Evolutionary conservation across 2,888 invertebrate genomes (phyloP), one percentile per base, ranked within the genome.

Genomic region (Callimorpha dominula): DNA sequence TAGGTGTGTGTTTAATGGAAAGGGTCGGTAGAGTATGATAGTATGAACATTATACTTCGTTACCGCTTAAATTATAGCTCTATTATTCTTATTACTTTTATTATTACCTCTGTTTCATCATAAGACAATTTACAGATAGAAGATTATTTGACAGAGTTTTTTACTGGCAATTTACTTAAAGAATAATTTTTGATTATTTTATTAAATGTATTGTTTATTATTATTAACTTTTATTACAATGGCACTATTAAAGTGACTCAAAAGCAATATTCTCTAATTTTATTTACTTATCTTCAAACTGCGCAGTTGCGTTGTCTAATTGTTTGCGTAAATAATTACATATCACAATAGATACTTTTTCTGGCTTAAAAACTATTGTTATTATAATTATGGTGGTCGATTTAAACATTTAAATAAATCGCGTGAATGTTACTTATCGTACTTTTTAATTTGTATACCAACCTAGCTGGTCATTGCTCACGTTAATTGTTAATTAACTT

Each of bases 251-350:
- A 77, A 73, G 76, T 74, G 76, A 78, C 70, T 80, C 71, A 79
- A 79, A 86, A 83, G 80, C 80, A 83, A 86, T 88, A 85, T 85
- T 84, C 82, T 74, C 77, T 82, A 40, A 73, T 83, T 78, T 85
- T 31, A 60, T 54, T 80, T 82, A 79, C 84, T 87, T 85, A 86
- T 86, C 83, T 83, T 76, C 71, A 71, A 86, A 91, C 85, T 91
- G 86, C 92, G 92, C 89, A 92, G 90, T 88, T 85, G 86, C 83
- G 88, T 87, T 86, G 86, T 85, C 80, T 83, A 84, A 80, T 81
- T 85, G 79, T 87, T 77, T 81, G 82, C 77, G 75, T 46, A 40
- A 73, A 77, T 82, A 83, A 81, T 83, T 78, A 79, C 72, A 81
- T 75, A 80, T 75, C 46, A 40, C 62, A 68, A 42, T 52, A 54